A percentile compares a stretch with the other conserved stretches of the same genome.
Conservation (phyloP, 2,888 invertebrate species). For the Drosophila emarginata region DNA sequence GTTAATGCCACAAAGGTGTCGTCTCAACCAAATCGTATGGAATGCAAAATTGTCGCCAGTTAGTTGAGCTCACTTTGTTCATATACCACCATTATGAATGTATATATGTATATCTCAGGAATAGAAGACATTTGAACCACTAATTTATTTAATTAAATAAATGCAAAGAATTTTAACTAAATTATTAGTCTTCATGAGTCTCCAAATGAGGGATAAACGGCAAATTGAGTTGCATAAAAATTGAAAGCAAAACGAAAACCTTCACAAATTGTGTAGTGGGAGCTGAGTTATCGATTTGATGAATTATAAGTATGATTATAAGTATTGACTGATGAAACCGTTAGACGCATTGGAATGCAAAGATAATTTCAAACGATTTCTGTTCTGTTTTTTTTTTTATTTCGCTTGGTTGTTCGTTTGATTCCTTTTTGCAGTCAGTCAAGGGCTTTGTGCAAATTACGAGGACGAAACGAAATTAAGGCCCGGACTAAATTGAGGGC, state of each 20-base stretch:
- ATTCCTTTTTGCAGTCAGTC: slow-evolving; percentile 1
- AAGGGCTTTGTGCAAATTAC: slow-evolving; percentile 17
- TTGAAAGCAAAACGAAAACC: too few species aligned
- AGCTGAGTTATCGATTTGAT: slow-evolving; percentile 19
- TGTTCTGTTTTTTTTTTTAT: background rate
- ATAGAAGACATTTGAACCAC: slow-evolving; percentile 54
- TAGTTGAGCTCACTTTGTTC: background rate
- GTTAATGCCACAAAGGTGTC: slow-evolving; percentile 38
- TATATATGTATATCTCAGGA: background rate
- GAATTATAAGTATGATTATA: slow-evolving; percentile 29
- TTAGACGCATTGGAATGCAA: slow-evolving; percentile 76
- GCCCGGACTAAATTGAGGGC: slow-evolving; percentile 70
- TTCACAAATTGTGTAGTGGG: slow-evolving; percentile 3
- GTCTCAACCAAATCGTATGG: slow-evolving; percentile 18
- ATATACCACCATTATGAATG: background rate
- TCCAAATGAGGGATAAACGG: slow-evolving; percentile 59
- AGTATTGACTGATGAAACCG: slow-evolving; percentile 53
- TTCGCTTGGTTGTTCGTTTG: background rate
- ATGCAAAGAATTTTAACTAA: slow-evolving; percentile 52
- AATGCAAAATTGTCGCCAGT: slow-evolving; percentile 57
- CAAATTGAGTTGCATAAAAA: slow-evolving; percentile 22
- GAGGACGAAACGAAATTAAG: slow-evolving; percentile 62
- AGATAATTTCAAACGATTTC: slow-evolving; percentile 23
- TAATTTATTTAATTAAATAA: slow-evolving; percentile 62
- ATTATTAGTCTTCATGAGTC: slow-evolving; percentile 58